Evolutionary conservation across 2,113 vertebrate species (phyloP).

Genomic region (Ochotona princeps): DNA sequence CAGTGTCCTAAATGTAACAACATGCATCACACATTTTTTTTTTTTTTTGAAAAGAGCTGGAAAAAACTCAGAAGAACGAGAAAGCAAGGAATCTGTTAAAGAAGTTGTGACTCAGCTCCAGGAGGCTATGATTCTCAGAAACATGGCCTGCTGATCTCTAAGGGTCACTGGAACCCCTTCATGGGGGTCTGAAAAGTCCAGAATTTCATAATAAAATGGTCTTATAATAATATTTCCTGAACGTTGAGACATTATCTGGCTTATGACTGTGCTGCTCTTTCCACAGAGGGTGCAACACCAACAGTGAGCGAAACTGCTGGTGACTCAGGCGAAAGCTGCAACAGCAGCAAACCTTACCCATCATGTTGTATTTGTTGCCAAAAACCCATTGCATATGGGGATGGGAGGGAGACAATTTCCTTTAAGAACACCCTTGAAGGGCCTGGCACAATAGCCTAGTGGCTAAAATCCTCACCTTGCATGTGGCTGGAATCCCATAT

Average conservation of each 20-base stretch:
- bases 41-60: not conserved
- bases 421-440: too few species aligned
- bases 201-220: not conserved
- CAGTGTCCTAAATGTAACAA: too few species aligned
- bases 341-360: not conserved
- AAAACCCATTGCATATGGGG: not conserved
- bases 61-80: not conserved
- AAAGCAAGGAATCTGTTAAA: not conserved
- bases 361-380: not conserved
- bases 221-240: not conserved
- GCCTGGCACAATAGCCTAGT: too few species aligned
- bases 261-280: constrained; percentile 28
- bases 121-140: not conserved
- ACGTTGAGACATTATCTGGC: not conserved
- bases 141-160: not conserved
- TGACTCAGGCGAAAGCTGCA: not conserved
- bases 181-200: not conserved
- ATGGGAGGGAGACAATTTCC: too few species aligned
- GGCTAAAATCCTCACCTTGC: too few species aligned
- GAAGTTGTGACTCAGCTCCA: not conserved
- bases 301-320: not conserved
- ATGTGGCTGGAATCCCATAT: too few species aligned
- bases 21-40: not conserved
- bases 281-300: not conserved
- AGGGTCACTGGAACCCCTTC: not conserved